Conservation (phyloP, 1,140 invertebrate genomes). For the Drosophila arizonae region DNA sequence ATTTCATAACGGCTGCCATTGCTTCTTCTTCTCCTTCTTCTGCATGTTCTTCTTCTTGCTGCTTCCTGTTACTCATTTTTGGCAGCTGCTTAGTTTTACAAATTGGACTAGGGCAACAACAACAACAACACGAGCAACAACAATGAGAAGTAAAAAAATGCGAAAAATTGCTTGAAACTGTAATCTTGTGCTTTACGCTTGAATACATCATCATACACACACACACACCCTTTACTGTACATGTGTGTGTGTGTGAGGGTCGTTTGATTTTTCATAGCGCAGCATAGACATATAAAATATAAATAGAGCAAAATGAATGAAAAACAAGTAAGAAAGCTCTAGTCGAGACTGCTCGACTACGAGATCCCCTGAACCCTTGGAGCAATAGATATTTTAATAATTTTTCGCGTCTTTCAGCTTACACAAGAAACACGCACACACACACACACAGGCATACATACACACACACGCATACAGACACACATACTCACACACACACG, state of each 20-base stretch:
- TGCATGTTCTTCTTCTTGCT: neutral
- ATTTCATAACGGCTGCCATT: constrained; percentile 35
- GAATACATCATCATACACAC: constrained; percentile 49
- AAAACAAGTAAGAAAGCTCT: no score
- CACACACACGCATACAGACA: no score
- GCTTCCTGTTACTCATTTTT: constrained; percentile 30
- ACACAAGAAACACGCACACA: no score
- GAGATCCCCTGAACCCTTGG: no score
- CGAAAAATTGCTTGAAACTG: constrained; percentile 70
- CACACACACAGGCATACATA: no score
- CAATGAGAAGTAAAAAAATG: constrained; percentile 9
- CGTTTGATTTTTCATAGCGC: constrained; percentile 49
- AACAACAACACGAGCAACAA: constrained; percentile 21
- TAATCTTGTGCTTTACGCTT: constrained; percentile 76
- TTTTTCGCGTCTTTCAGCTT: no score
- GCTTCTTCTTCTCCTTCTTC: constrained; percentile 24
- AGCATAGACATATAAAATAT: constrained; percentile 42
- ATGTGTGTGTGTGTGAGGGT: constrained; percentile 22
- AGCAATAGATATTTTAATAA: no score
- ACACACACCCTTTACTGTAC: neutral
- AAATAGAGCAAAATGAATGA: constrained; percentile 17
- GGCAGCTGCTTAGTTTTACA: constrained; percentile 71
- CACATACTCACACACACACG: no score
- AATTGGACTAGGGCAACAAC: constrained; percentile 56
- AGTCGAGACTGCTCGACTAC: no score